Percentiles rank a stretch among this genome's conserved stretches.
These are phyloP conservation scores for Cervus canadensis DNA, from an alignment of 2,113 vertebrate genomes.

Conservation along the genomic window DNA sequence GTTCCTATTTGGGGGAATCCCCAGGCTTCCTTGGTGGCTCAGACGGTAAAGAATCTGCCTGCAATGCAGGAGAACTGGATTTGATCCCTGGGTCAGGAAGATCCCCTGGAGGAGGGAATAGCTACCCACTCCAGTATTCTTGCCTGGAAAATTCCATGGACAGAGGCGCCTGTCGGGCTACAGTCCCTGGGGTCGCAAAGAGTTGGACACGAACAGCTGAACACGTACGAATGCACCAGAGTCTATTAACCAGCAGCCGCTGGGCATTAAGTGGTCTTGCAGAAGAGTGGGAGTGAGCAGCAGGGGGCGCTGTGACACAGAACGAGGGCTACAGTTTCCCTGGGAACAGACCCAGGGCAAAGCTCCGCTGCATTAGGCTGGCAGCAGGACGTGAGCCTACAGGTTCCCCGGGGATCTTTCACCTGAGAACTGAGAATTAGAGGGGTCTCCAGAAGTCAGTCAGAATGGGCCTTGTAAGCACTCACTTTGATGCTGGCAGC, in stretches of 20 bases:
- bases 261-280: not conserved
- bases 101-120: not conserved
- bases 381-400: accelerated
- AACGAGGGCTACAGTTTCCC: not conserved
- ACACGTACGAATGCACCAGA: not conserved
- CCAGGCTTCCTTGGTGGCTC: not conserved
- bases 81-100: not conserved
- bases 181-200: not conserved
- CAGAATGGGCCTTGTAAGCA: not conserved
- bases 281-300: not conserved
- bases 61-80: not conserved
- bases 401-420: accelerated
- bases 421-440: not conserved
- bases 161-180: not conserved
- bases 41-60: not conserved
- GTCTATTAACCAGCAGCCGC: no score
- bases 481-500: not conserved
- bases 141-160: not conserved
- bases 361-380: accelerated
- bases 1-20: not conserved
- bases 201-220: not conserved
- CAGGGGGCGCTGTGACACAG: conserved; percentile 33
- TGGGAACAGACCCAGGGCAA: not conserved
- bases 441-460: not conserved
- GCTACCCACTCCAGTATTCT: not conserved